Conservation (phyloP, 1,140 invertebrate species). For the Microplitis demolitor region DNA sequence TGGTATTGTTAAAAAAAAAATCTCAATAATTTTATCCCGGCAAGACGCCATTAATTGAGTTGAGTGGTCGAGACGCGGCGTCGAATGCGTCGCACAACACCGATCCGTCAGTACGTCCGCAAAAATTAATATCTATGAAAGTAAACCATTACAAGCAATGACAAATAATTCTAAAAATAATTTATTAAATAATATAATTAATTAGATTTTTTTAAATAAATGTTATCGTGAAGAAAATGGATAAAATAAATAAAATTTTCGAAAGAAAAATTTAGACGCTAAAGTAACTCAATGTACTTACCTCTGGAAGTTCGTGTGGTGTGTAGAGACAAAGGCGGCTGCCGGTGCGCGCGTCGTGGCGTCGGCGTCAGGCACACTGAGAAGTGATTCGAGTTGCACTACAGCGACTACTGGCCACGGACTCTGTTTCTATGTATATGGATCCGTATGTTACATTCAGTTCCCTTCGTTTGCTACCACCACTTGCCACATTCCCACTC, state of each 20-base stretch:
- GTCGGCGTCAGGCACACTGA: conserved; percentile 27
- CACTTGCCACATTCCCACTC: neutral
- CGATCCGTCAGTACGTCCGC: neutral
- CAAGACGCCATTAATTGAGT: conserved; percentile 24
- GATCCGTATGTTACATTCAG: conserved; percentile 4
- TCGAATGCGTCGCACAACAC: conserved; percentile 23
- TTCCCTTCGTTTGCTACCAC: neutral
- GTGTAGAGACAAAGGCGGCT: conserved; percentile 25
- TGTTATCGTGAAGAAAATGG: neutral
- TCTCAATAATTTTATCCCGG: neutral
- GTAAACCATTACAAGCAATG: neutral
- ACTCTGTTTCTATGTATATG: neutral
- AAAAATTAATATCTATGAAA: conserved; percentile 28
- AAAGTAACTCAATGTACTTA: conserved; percentile 5
- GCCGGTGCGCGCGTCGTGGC: conserved; percentile 26
- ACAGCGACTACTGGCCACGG: conserved; percentile 23
- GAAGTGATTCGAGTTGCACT: conserved; percentile 18
- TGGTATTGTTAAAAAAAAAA: neutral
- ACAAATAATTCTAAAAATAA: neutral
- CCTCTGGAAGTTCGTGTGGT: conserved; percentile 24
- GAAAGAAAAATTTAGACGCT: neutral
- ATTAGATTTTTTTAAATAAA: neutral
- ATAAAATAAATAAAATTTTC: neutral
- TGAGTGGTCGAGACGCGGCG: conserved; percentile 20
- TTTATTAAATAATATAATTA: neutral